Evolutionary conservation across 2,888 invertebrate species (phyloP).

Genomic region (Venusia cambrica): DNA sequence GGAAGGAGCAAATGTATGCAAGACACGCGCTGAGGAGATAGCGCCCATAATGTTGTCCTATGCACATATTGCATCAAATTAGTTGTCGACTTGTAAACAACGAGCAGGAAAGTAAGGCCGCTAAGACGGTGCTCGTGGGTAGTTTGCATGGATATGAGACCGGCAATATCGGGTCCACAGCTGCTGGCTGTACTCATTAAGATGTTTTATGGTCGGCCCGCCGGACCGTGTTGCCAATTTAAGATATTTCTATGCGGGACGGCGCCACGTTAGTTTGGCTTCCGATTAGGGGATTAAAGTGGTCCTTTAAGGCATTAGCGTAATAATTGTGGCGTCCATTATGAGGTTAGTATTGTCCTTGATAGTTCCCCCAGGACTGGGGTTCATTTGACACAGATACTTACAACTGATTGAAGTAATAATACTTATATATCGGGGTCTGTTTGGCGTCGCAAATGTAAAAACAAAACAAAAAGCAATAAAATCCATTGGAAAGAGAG

Average conservation of each 20-base stretch:
- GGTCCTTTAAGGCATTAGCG: conserved; percentile 77
- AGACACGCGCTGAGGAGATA: conserved; percentile 78
- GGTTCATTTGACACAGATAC: conserved; percentile 39
- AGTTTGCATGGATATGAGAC: conserved; percentile 82
- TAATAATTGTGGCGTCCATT: conserved; percentile 75
- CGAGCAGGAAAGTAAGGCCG: conserved; percentile 73
- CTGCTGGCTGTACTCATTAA: conserved; percentile 81
- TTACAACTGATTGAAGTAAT: conserved; percentile 22
- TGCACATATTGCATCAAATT: conserved; percentile 83
- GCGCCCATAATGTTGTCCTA: conserved; percentile 78
- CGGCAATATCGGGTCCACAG: conserved; percentile 78
- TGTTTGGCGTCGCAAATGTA: conserved; percentile 24
- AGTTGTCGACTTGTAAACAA: conserved; percentile 80
- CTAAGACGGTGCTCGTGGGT: conserved; percentile 74
- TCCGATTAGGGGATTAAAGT: conserved; percentile 79
- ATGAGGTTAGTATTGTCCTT: conserved; percentile 64
- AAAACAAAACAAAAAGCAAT: conserved; percentile 46
- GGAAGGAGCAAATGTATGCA: conserved; percentile 76
- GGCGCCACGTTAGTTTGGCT: conserved; percentile 77
- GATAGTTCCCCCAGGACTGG: conserved; percentile 38
- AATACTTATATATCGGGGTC: conserved; percentile 22
- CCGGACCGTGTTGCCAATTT: conserved; percentile 80
- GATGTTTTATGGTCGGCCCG: conserved; percentile 81
- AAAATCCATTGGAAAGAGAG: conserved; percentile 52
- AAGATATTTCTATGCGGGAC: conserved; percentile 81